Conservation (phyloP, 2,888 invertebrate species). For the Pristionchus maxplancki region DNA sequence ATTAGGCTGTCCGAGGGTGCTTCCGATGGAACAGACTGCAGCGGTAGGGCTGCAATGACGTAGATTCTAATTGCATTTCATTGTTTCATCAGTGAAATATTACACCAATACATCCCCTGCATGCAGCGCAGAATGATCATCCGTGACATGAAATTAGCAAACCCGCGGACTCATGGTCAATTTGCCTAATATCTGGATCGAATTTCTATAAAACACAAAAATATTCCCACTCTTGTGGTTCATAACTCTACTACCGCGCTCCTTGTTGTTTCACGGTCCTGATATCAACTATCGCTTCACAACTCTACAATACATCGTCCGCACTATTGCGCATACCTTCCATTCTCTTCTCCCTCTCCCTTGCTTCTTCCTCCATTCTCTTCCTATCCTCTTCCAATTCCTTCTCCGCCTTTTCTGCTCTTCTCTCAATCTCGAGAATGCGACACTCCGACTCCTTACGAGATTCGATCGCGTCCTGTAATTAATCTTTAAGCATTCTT, state of each 20-base stretch:
- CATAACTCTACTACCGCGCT: background rate
- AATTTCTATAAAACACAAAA: too few species aligned
- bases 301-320: background rate
- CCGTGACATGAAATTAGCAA: too few species aligned
- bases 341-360: constrained; percentile 54
- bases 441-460: constrained; percentile 34
- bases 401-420: constrained; percentile 50
- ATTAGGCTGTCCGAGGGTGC: background rate
- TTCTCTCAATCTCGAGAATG: constrained; percentile 49
- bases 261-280: background rate
- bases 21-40: background rate
- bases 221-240: too few species aligned
- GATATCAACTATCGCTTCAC: background rate
- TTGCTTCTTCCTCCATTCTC: constrained; percentile 51
- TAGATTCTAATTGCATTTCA: too few species aligned
- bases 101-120: too few species aligned
- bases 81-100: too few species aligned
- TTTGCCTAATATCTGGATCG: too few species aligned
- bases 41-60: background rate
- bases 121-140: too few species aligned
- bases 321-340: background rate
- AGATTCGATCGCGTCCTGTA: constrained; percentile 44
- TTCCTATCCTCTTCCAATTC: constrained; percentile 38
- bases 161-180: too few species aligned
- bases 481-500: background rate